phyloP scores from a whole-genome alignment of 1,140 invertebrate species.

The Drosophila funebris region DNA sequence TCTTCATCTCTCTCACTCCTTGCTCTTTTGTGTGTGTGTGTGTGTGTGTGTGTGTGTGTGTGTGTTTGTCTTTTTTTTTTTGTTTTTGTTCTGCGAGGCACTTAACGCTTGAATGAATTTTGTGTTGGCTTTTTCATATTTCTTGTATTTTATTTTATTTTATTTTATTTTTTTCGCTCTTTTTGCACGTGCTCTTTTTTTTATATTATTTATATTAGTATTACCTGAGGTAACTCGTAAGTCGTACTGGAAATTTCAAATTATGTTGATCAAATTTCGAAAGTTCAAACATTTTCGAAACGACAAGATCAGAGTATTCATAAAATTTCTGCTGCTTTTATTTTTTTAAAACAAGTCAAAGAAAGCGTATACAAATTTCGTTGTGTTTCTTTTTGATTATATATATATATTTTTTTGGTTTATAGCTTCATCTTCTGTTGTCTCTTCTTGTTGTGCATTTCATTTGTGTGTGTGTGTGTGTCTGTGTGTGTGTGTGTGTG shows the following conservation, averaged over 20 bases:
- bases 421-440: background rate
- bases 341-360: background rate
- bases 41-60: no score
- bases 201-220: background rate
- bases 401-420: background rate
- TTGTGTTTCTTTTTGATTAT: background rate
- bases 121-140: slow-evolving; percentile 50
- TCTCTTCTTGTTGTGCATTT: slow-evolving; percentile 11
- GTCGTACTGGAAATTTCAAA: slow-evolving; percentile 1
- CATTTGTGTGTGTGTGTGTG: background rate
- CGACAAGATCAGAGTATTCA: background rate
- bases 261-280: background rate
- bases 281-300: background rate
- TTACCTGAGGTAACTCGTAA: background rate
- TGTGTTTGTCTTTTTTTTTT: slow-evolving; percentile 10
- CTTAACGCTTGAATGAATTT: slow-evolving; percentile 72
- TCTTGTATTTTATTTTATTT: slow-evolving; percentile 3
- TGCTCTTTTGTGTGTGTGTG: slow-evolving; percentile 1
- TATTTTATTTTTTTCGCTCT: slow-evolving; percentile 7
- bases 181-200: slow-evolving; percentile 1
- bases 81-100: slow-evolving; percentile 25
- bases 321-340: background rate
- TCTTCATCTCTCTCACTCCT: slow-evolving; percentile 3
- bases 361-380: background rate
- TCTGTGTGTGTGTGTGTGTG: background rate